phyloP scores from a whole-genome alignment of 2,113 vertebrate species.

The Pleuronectes platessa region DNA sequence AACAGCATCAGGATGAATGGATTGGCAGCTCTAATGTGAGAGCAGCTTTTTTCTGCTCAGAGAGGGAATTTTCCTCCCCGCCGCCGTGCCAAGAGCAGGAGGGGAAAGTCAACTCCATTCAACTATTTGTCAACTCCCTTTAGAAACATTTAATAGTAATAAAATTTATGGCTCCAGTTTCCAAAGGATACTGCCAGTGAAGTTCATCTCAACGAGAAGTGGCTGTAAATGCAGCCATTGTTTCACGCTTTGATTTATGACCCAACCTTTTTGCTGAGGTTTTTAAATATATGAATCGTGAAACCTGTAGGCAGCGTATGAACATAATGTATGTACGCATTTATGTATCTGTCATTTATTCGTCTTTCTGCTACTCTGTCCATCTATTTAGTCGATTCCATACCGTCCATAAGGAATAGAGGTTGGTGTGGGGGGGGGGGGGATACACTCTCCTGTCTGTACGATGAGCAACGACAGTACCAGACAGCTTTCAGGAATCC shows the following conservation, averaged over 20 bases:
- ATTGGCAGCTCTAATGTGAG: slow-evolving; percentile 85
- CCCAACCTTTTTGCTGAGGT: slow-evolving; percentile 70
- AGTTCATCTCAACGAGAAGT: slow-evolving; percentile 85
- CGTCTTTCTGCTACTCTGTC: slow-evolving; percentile 15
- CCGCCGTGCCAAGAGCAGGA: slow-evolving; percentile 87
- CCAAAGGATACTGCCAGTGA: slow-evolving; percentile 90
- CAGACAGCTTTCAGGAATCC: slow-evolving; percentile 81
- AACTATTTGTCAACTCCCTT: slow-evolving; percentile 98
- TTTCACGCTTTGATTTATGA: slow-evolving; percentile 88
- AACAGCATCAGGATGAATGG: slow-evolving; percentile 90
- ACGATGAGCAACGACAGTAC: slow-evolving; percentile 78
- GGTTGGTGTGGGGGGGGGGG: slow-evolving; percentile 26
- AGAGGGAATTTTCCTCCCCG: slow-evolving; percentile 84
- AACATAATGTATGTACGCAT: slow-evolving; percentile 42
- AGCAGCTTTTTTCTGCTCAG: slow-evolving; percentile 82
- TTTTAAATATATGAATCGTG: slow-evolving; percentile 53
- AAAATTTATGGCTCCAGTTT: slow-evolving; percentile 94
- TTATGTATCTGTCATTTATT: slow-evolving; percentile 30
- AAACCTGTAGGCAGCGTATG: slow-evolving; percentile 19
- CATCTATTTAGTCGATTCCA: slow-evolving; percentile 48
- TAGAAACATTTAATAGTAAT: slow-evolving; percentile 97
- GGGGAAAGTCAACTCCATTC: slow-evolving; percentile 89
- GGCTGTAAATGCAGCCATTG: slow-evolving; percentile 89
- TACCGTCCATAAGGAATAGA: slow-evolving; percentile 45
- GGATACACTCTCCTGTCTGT: slow-evolving; percentile 61